Conservation (phyloP, 2,113 vertebrate species). For the Rhynchomys soricoides region DNA sequence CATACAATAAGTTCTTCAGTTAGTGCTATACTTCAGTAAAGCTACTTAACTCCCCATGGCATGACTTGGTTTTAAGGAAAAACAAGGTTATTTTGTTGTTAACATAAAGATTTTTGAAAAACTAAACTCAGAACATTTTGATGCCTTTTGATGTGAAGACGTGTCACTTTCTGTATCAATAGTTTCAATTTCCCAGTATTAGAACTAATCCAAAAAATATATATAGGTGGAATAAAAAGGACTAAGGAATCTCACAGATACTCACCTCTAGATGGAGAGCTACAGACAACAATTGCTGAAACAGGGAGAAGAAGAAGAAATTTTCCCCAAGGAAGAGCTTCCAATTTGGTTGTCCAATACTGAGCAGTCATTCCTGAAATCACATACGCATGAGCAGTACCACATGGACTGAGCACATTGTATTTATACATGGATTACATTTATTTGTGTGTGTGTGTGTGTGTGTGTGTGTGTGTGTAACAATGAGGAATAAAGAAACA, state of each 20-base stretch:
- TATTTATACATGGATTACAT: not conserved
- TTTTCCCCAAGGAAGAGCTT: not conserved
- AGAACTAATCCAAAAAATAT: not conserved
- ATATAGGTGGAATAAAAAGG: not conserved
- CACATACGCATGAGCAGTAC: not conserved
- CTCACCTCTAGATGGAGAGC: not conserved
- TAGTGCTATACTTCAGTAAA: too few species aligned
- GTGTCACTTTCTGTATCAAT: not conserved
- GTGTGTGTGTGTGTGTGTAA: not conserved
- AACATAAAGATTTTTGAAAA: not conserved
- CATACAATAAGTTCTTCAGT: too few species aligned
- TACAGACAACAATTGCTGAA: not conserved
- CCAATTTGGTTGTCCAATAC: not conserved
- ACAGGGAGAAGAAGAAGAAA: not conserved
- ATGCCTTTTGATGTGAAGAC: not conserved
- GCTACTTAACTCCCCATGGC: too few species aligned
- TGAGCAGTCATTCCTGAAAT: not conserved
- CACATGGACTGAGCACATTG: not conserved
- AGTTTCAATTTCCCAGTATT: not conserved
- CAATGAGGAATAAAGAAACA: not conserved
- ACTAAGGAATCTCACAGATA: not conserved
- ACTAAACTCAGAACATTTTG: not conserved
- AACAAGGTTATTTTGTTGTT: not conserved
- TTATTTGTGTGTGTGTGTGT: not conserved
- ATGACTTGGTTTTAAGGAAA: too few species aligned